These are phyloP conservation scores for Acromyrmex charruanus DNA, from an alignment of 1,140 invertebrate species.

Conservation along the genomic window DNA sequence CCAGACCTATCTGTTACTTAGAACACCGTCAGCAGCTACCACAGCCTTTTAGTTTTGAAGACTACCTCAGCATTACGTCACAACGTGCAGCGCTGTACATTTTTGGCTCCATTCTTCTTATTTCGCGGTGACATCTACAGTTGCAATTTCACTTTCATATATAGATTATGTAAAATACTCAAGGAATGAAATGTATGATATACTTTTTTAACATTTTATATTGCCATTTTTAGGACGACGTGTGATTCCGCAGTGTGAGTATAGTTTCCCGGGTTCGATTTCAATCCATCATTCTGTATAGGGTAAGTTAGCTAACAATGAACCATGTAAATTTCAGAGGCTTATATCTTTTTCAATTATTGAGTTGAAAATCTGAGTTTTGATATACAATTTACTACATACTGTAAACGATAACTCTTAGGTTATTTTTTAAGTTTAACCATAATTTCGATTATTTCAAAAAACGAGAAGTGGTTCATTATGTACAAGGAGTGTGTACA, in stretches of 20 bases:
- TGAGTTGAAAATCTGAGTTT: no score
- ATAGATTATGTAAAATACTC: background rate
- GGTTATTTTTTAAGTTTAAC: no score
- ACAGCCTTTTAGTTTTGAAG: constrained; percentile 83
- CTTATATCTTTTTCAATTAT: no score
- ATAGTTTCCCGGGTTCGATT: background rate
- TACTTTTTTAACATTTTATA: background rate
- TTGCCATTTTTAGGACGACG: background rate
- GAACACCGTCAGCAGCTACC: constrained; percentile 82
- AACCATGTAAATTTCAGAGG: no score
- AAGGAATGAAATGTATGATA: background rate
- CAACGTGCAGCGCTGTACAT: constrained; percentile 66
- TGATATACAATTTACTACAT: no score
- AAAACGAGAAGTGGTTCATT: no score
- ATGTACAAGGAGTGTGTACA: no score
- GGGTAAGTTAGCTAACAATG: no score
- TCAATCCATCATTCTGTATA: background rate
- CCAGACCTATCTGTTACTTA: constrained; percentile 83
- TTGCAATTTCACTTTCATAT: constrained; percentile 46
- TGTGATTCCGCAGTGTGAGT: background rate
- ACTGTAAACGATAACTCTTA: no score
- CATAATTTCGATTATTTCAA: no score
- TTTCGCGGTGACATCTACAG: background rate
- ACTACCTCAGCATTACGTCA: constrained; percentile 79
- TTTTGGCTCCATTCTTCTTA: constrained; percentile 40